phyloP scores from a whole-genome alignment of 2,113 vertebrate species.

The Solea solea region DNA sequence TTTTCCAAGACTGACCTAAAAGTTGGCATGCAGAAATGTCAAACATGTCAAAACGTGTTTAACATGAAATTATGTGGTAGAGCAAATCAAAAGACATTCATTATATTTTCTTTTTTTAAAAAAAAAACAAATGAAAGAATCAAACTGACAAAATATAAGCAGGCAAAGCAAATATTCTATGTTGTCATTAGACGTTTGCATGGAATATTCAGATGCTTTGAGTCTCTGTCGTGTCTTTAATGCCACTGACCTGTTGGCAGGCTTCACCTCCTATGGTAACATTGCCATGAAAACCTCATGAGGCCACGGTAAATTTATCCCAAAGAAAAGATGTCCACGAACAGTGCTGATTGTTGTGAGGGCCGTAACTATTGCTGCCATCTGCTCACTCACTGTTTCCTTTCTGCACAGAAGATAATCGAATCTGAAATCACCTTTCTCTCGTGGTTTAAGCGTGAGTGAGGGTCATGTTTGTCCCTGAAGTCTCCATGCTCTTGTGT shows the following conservation, averaged over 20 bases:
- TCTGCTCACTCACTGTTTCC: conserved; percentile 86
- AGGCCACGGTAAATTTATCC: conserved; percentile 85
- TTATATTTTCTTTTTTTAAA: conserved; percentile 9
- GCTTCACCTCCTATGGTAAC: conserved; percentile 80
- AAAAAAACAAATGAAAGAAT: conserved; percentile 5
- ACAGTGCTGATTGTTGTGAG: conserved; percentile 84
- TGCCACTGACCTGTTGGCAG: conserved; percentile 77
- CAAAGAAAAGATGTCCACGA: conserved; percentile 86
- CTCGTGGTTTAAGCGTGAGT: conserved; percentile 54
- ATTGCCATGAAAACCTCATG: conserved; percentile 89
- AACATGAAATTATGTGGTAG: conserved; percentile 4
- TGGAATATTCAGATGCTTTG: conserved; percentile 41
- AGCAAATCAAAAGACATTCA: conserved; percentile 18
- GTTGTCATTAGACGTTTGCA: conserved; percentile 39
- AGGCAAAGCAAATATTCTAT: conserved; percentile 28
- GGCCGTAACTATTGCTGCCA: conserved; percentile 88
- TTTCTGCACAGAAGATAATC: conserved; percentile 86
- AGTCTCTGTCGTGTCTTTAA: conserved; percentile 55
- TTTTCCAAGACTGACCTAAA: conserved; percentile 23
- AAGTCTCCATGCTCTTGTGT: conserved; percentile 82
- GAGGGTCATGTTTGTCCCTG: conserved; percentile 51
- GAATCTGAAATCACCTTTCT: conserved; percentile 91
- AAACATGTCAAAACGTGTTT: conserved; percentile 11
- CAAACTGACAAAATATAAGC: conserved; percentile 23
- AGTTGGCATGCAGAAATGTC: neutral